These are phyloP conservation scores for Gryllus longicercus DNA, from an alignment of 2,888 invertebrate genomes.

Conservation along the genomic window DNA sequence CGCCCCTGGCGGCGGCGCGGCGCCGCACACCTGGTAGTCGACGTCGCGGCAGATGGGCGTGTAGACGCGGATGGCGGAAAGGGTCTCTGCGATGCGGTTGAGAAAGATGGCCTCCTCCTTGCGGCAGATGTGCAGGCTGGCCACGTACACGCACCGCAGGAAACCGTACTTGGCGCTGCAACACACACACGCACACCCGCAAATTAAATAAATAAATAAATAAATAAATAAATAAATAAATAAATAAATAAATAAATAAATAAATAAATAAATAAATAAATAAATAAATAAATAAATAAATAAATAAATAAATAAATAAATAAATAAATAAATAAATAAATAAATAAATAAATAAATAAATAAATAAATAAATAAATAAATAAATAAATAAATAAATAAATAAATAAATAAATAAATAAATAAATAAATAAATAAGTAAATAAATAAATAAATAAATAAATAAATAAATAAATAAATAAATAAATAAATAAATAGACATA, in stretches of 20 bases:
- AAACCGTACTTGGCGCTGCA: slow-evolving; percentile 43
- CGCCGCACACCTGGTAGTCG: slow-evolving; percentile 21
- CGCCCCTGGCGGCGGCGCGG: slow-evolving; percentile 18
- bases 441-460: background rate
- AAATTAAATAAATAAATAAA: background rate
- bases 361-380: background rate
- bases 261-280: background rate
- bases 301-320: too few species aligned
- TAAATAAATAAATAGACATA: background rate
- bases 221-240: background rate
- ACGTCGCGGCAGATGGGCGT: slow-evolving; percentile 36
- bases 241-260: background rate
- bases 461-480: background rate
- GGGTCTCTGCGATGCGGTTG: slow-evolving; percentile 42
- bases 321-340: background rate
- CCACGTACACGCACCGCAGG: slow-evolving; percentile 41
- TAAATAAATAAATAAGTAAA: background rate
- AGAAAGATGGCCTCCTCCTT: slow-evolving; percentile 42
- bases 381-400: background rate
- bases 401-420: background rate
- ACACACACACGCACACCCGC: slow-evolving; percentile 28
- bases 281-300: background rate
- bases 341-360: background rate
- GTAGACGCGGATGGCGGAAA: slow-evolving; percentile 42
- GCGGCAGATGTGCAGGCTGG: slow-evolving; percentile 41